These are phyloP conservation scores for Leptinotarsa rubiginosa DNA, from an alignment of 2,888 invertebrate genomes.

Conservation along the genomic window DNA sequence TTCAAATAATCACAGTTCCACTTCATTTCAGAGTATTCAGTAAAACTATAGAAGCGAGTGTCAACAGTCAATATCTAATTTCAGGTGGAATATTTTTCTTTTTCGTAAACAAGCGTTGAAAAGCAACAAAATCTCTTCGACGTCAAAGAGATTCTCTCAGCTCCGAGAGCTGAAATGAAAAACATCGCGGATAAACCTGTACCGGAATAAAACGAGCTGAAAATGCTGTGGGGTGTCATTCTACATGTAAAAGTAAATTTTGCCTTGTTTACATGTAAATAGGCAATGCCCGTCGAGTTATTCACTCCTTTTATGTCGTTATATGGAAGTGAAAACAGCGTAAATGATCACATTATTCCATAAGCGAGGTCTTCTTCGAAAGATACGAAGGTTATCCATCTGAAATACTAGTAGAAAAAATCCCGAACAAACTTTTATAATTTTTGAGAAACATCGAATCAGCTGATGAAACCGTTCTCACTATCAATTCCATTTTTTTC, in stretches of 20 bases:
- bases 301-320: not conserved
- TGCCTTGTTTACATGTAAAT: conserved; percentile 8
- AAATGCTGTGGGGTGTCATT: conserved; percentile 4
- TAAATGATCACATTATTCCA: not conserved
- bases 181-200: not conserved
- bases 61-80: not conserved
- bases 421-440: too few species aligned
- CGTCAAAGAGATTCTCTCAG: not conserved
- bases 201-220: not conserved
- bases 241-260: conserved; percentile 17
- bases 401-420: too few species aligned
- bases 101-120: not conserved
- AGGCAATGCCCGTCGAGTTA: not conserved
- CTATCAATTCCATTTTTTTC: too few species aligned
- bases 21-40: too few species aligned
- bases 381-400: too few species aligned
- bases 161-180: not conserved
- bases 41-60: too few species aligned
- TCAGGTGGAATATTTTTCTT: not conserved
- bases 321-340: not conserved
- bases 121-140: not conserved
- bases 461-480: too few species aligned
- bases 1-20: too few species aligned
- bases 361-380: not conserved
- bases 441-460: too few species aligned